Evolutionary conservation across 2,797 vertebrate species (phyloP).

Genomic region (Fringilla coelebs): DNA sequence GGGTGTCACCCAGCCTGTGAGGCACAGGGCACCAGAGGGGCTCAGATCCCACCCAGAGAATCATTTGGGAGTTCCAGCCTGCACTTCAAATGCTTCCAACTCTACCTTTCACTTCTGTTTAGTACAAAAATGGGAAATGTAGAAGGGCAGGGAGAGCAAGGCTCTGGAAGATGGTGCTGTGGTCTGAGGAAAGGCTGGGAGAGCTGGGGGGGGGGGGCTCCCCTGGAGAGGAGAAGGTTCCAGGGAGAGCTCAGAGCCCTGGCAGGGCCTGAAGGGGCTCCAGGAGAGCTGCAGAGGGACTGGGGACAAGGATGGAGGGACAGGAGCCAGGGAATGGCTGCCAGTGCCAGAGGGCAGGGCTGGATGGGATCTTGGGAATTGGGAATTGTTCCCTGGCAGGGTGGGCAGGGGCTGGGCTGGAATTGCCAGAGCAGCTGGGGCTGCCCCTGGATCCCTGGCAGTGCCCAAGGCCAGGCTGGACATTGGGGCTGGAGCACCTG

Average conservation of each 20-base stretch:
- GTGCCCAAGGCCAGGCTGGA: not conserved
- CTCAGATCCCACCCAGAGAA: fast-evolving
- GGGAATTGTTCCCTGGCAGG: not conserved
- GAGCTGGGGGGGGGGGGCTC: fast-evolving
- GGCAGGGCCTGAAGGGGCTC: not conserved
- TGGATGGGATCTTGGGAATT: not conserved
- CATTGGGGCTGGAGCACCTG: no score
- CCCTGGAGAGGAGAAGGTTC: not conserved
- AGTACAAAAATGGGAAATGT: not conserved
- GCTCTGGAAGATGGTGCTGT: not conserved
- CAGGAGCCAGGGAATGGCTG: not conserved
- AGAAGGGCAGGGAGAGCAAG: not conserved
- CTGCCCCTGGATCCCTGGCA: not conserved
- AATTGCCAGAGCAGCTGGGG: not conserved
- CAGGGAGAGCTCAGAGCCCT: not conserved
- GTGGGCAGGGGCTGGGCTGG: not conserved
- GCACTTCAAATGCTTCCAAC: not conserved
- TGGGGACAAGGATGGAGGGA: not conserved
- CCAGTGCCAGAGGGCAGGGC: not conserved
- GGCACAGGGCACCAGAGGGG: not conserved
- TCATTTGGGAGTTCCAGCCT: not conserved
- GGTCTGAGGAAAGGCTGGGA: not conserved
- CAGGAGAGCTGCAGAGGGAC: not conserved
- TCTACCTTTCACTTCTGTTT: not conserved
- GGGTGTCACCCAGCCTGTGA: not conserved